A percentile compares a stretch with the other conserved stretches of the same genome.
Evolutionary conservation across 2,797 vertebrate genomes (phyloP).

Genomic region (Sebastes reedi): DNA sequence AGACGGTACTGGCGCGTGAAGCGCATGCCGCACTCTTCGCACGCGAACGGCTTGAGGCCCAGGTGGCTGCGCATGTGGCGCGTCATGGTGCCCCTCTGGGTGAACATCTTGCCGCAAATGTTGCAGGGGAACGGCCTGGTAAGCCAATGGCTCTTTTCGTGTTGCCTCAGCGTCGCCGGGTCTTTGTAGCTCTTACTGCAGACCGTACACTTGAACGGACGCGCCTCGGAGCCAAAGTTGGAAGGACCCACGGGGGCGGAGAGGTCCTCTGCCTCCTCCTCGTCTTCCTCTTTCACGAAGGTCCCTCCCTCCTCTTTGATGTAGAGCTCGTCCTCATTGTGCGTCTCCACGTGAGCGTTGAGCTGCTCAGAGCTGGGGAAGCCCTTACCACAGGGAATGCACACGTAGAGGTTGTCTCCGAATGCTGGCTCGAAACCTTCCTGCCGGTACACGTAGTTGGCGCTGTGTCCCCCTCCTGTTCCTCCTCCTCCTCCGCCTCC

Average conservation of each 20-base stretch:
- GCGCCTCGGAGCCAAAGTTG: conserved; percentile 82
- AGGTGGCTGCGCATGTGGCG: conserved; percentile 99
- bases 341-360: conserved; percentile 95
- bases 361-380: conserved; percentile 98
- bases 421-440: conserved; percentile 95
- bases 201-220: conserved; percentile 94
- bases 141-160: conserved; percentile 99
- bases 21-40: conserved; percentile 99
- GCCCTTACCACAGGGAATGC: conserved; percentile 97
- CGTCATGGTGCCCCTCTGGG: conserved; percentile 98
- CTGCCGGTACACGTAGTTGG: conserved; percentile 93
- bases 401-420: conserved; percentile 98
- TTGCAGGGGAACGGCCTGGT: conserved; percentile 97
- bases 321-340: conserved; percentile 95
- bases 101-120: conserved; percentile 99
- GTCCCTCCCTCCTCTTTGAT: conserved; percentile 91
- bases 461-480: conserved; percentile 68
- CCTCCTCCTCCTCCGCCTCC: conserved; percentile 71
- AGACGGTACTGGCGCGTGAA: conserved; percentile 99
- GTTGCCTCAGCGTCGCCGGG: conserved; percentile 94
- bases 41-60: conserved; percentile 98
- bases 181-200: conserved; percentile 99
- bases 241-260: conserved; percentile 85
- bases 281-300: conserved; percentile 86
- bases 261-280: conserved; percentile 90